A percentile compares a stretch with the other conserved stretches of the same genome.
Evolutionary conservation across 2,888 invertebrate genomes (phyloP).

Genomic region (Bombylius major): DNA sequence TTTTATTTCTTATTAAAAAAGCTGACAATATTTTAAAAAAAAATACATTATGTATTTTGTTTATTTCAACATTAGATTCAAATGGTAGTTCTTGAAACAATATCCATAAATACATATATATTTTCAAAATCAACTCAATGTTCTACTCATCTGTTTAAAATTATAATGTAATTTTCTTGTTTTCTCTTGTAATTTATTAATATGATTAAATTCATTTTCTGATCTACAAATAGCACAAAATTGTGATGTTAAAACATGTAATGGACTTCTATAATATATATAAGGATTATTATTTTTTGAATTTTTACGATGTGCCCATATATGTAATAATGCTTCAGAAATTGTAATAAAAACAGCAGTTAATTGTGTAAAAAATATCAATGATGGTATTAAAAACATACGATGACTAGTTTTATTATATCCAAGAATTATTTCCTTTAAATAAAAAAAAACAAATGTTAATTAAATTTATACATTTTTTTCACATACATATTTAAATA

Average conservation of each 20-base stretch:
- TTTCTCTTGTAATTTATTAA: constrained; percentile 52
- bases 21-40: no score
- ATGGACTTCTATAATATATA: constrained; percentile 55
- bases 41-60: no score
- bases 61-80: no score
- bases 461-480: no score
- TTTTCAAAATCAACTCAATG: constrained; percentile 19
- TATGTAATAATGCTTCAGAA: constrained; percentile 50
- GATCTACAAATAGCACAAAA: constrained; percentile 57
- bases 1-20: no score
- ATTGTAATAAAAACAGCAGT: constrained; percentile 40
- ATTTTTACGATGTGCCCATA: constrained; percentile 56
- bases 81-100: no score
- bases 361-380: constrained; percentile 45
- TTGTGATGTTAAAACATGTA: constrained; percentile 52
- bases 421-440: constrained; percentile 31
- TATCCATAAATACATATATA: no score
- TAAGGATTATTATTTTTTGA: constrained; percentile 43
- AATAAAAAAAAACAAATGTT: background rate
- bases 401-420: constrained; percentile 37
- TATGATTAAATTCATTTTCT: constrained; percentile 46
- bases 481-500: no score
- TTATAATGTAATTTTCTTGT: constrained; percentile 23
- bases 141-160: constrained; percentile 29
- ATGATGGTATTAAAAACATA: constrained; percentile 46